Percentiles rank a stretch among this genome's conserved stretches.
Evolutionary conservation across 1,140 invertebrate genomes (phyloP).

Genomic region (Leptonema lineaticorne): DNA sequence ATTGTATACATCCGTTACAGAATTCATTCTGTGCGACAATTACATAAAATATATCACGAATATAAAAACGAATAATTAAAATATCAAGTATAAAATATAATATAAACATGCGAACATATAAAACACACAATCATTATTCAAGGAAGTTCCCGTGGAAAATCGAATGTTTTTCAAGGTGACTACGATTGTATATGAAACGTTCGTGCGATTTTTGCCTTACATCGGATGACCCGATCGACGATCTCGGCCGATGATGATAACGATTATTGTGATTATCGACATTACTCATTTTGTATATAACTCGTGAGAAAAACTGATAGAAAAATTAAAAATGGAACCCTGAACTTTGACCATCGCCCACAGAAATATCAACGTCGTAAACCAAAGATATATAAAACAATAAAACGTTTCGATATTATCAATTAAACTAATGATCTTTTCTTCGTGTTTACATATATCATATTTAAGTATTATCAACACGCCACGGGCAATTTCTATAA

Average conservation of each 20-base stretch:
- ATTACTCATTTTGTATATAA: no score
- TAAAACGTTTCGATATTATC: no score
- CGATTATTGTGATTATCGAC: background rate
- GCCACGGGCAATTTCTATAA: no score
- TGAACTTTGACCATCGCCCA: background rate
- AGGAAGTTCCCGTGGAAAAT: slow-evolving; percentile 11
- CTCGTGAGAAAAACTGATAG: background rate
- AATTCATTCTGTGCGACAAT: background rate
- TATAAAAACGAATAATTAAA: no score
- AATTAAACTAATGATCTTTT: no score
- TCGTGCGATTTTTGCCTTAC: background rate
- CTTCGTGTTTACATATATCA: no score
- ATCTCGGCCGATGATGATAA: background rate
- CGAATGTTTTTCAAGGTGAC: slow-evolving; percentile 1
- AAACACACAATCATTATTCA: background rate
- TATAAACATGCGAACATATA: background rate
- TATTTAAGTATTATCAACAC: no score
- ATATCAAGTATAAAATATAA: no score
- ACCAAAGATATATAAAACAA: no score
- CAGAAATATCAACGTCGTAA: no score
- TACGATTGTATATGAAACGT: background rate
- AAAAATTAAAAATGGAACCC: background rate
- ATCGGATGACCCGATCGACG: background rate
- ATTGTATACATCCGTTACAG: background rate
- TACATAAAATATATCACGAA: background rate